Base-by-base conservation (phyloP, 2,888 invertebrate species). In the Mantis religiosa region DNA sequence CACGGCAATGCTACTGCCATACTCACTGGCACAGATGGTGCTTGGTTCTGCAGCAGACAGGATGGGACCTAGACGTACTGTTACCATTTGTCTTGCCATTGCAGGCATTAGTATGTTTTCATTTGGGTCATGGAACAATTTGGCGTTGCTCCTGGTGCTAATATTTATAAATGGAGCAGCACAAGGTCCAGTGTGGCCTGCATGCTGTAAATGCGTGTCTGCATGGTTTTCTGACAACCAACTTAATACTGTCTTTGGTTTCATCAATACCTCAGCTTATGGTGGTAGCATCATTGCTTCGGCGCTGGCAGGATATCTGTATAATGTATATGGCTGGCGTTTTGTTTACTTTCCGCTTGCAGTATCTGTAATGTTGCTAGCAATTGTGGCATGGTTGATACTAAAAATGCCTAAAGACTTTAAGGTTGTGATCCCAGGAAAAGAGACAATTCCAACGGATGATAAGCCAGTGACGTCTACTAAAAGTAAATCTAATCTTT, bases 181-280 rank as follows among this genome's bases (percentile, higher is more conserved):
- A 28, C 92, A 94, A 92, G 93, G 93, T 28, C 92, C 93, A 82
- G 93, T 93, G 89, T 94, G 94, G 94, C 94, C 94, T 9, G 93
- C 93, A 88, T 92, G 93, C 89, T 93, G 93, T 90, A 93, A 94
- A 90, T 92, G 92, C 41, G 89, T 94, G 0, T 92, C 93, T 47
- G 92, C 92, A 9, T 94, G 93, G 93, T 94, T 93, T 90, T 92
- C 93, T 8, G 93, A 93, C 90, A 91, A 91, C 30, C 91, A 92
- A 12, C 91, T 93, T 34, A 93, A 94, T 91, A 92, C 93, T 27
- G 92, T 94, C 54, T 93, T 94, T 91, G 94, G 94, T 25, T 91
- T 93, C 83, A 93, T 93, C 91, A 93, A 93, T 3, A 94, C 94
- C 0, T 93, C 93, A 90, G 93, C 93, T 4, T 94, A 93, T 91